Conservation (phyloP, 2,113 vertebrate genomes). For the Urocolius indicus region DNA sequence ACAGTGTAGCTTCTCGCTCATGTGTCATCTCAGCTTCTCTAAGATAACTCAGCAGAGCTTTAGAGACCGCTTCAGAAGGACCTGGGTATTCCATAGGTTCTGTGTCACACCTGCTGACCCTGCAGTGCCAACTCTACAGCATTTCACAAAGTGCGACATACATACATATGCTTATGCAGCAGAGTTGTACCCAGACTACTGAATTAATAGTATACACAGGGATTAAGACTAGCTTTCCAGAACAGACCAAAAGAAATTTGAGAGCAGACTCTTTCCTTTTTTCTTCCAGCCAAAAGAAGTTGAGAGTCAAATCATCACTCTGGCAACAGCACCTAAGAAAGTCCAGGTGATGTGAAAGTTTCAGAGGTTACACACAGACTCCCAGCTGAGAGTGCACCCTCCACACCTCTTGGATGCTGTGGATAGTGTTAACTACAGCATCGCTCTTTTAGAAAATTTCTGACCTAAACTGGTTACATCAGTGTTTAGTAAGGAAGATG, state of each 20-base stretch:
- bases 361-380: background rate
- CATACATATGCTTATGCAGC: background rate
- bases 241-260: background rate
- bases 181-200: background rate
- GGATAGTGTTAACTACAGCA: background rate
- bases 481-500: background rate
- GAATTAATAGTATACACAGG: accelerated
- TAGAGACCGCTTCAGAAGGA: background rate
- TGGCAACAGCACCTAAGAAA: background rate
- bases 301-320: background rate
- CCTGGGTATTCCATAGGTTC: background rate
- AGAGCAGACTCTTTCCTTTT: background rate
- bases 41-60: background rate
- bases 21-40: accelerated
- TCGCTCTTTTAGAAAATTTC: background rate
- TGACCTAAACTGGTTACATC: background rate
- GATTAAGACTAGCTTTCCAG: background rate
- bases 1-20: background rate
- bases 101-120: background rate
- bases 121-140: accelerated
- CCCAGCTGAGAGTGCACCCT: background rate
- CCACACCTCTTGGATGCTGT: background rate
- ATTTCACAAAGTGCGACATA: accelerated
- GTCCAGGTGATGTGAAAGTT: background rate
- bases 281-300: background rate